Evolutionary conservation across 2,113 vertebrate species (phyloP).

Genomic region (Saccopteryx bilineata): DNA sequence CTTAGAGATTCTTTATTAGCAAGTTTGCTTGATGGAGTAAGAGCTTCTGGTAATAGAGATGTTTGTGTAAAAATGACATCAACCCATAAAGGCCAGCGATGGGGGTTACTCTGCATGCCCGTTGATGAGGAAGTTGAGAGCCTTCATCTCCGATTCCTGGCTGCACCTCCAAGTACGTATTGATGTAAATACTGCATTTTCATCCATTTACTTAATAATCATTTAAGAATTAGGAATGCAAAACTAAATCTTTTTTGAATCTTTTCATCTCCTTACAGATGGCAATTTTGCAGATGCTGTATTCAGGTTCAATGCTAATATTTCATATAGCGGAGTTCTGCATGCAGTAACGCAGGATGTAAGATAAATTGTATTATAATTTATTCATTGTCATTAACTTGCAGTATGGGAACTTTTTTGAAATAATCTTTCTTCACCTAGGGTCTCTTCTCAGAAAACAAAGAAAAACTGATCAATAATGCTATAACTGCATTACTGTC

Average conservation of each 20-base stretch:
- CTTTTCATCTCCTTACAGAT: constrained; percentile 88
- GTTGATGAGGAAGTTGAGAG: constrained; percentile 99
- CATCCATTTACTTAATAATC: neutral
- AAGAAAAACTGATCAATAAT: constrained; percentile 99
- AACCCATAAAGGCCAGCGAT: constrained; percentile 96
- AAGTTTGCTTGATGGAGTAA: constrained; percentile 97
- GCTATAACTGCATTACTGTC: constrained; percentile 96
- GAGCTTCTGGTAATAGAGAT: constrained; percentile 98
- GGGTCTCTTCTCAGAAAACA: constrained; percentile 99
- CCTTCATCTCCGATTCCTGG: constrained; percentile 97
- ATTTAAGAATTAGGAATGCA: neutral
- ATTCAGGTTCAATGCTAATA: constrained; percentile 99
- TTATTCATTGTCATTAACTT: constrained; percentile 51
- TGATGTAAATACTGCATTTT: constrained; percentile 33
- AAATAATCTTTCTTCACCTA: constrained; percentile 80
- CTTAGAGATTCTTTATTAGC: constrained; percentile 97
- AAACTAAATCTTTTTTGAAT: constrained; percentile 27
- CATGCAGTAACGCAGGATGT: constrained; percentile 99
- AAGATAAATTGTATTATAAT: constrained; percentile 85
- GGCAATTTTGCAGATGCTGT: constrained; percentile 98
- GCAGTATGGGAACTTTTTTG: constrained; percentile 46
- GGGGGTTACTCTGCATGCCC: constrained; percentile 98
- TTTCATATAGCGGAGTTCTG: constrained; percentile 98
- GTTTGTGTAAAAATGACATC: constrained; percentile 99
- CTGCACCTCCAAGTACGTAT: constrained; percentile 96